A percentile compares a stretch with the other conserved stretches of the same genome.
Conservation (phyloP, 2,888 invertebrate genomes). For the Ormyrus pomaceus region DNA sequence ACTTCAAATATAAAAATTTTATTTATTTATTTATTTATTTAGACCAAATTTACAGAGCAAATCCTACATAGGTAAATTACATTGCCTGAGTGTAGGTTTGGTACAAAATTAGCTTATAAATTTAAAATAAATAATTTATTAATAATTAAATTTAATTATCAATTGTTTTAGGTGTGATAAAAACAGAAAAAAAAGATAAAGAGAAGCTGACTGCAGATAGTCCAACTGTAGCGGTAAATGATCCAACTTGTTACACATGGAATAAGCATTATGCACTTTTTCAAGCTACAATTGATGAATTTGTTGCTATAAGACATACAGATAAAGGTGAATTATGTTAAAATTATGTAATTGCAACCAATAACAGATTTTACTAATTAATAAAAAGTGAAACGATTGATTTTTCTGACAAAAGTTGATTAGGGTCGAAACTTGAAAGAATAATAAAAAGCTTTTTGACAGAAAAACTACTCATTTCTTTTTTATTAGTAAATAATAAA, state of each 20-base stretch:
- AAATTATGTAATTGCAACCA: too few species aligned
- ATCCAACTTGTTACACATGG: not conserved
- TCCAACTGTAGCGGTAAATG: slow-evolving; percentile 5
- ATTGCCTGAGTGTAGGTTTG: too few species aligned
- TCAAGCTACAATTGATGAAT: slow-evolving; percentile 43
- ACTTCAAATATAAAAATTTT: not conserved
- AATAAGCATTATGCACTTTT: slow-evolving; percentile 44
- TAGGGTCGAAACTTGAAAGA: too few species aligned
- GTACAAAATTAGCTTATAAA: not conserved
- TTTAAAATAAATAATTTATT: not conserved
- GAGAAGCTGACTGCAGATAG: not conserved
- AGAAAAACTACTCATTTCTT: not conserved
- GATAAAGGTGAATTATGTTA: slow-evolving; percentile 29
- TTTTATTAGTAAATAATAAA: slow-evolving; percentile 8
- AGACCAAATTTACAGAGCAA: too few species aligned
- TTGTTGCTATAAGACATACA: slow-evolving; percentile 45
- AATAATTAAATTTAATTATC: not conserved
- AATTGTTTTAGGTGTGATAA: slow-evolving; percentile 4
- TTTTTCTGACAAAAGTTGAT: not conserved
- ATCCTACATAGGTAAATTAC: not conserved
- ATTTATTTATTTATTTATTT: too few species aligned
- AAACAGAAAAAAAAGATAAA: not conserved
- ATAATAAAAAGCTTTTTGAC: too few species aligned
- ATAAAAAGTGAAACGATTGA: not conserved
- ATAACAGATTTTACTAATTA: not conserved